phyloP scores from a whole-genome alignment of 2,113 vertebrate genomes.

The Rhadina sibilatrix region DNA sequence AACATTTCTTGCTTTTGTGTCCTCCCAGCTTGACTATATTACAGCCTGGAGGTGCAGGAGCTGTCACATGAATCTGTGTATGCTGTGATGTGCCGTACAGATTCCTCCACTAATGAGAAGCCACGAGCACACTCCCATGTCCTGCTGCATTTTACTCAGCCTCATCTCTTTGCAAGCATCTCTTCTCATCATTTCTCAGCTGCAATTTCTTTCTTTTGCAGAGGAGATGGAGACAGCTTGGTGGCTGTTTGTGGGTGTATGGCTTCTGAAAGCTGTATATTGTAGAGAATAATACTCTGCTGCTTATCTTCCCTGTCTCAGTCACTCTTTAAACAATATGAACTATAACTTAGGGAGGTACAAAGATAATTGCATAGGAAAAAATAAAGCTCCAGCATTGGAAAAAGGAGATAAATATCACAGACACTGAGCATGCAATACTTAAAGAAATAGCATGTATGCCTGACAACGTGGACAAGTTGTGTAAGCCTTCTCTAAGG shows the following conservation, averaged over 20 bases:
- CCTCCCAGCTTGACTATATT: not conserved
- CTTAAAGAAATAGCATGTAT: not conserved
- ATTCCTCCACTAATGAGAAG: conserved; percentile 41
- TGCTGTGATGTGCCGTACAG: not conserved
- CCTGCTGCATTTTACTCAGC: not conserved
- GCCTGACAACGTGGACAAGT: not conserved
- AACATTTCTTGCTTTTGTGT: not conserved
- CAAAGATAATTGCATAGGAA: not conserved
- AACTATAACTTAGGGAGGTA: not conserved
- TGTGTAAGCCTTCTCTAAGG: not conserved
- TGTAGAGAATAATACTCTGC: not conserved
- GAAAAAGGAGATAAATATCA: not conserved
- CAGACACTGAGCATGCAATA: not conserved
- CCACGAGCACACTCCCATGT: not conserved
- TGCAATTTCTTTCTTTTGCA: not conserved
- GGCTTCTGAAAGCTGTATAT: not conserved
- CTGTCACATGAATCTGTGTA: not conserved
- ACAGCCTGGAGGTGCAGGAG: not conserved
- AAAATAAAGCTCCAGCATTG: not conserved
- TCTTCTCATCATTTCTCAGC: conserved; percentile 16
- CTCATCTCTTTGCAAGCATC: not conserved
- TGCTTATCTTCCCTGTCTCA: not conserved
- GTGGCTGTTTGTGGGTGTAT: not conserved
- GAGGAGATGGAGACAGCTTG: not conserved
- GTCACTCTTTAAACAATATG: not conserved